Evolutionary conservation across 2,113 vertebrate genomes (phyloP).

Genomic region (Apteryx owenii): DNA sequence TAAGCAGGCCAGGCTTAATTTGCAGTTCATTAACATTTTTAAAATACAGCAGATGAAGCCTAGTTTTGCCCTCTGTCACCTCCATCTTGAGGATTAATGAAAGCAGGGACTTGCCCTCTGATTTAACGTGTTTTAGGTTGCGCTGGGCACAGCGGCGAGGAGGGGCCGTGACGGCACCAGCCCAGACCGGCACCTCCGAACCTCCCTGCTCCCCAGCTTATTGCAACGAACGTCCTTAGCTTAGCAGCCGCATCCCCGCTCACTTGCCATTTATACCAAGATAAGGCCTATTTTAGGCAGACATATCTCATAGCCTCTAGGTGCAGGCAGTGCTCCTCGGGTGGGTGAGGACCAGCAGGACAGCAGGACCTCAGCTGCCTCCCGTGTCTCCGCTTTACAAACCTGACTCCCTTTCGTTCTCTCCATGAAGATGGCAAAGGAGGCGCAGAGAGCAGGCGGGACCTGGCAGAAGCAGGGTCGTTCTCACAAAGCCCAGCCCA

Average conservation of each 20-base stretch:
- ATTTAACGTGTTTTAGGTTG: fast-evolving
- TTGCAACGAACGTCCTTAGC: too few relatives aligned
- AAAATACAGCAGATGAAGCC: neutral
- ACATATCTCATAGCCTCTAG: neutral
- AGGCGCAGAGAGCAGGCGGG: neutral
- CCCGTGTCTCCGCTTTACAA: neutral
- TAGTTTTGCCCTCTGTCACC: neutral
- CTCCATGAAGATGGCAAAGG: fast-evolving
- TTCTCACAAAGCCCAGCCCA: neutral
- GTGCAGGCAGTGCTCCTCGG: neutral
- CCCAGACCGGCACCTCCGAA: fast-evolving
- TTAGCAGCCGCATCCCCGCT: neutral
- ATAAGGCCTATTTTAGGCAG: fast-evolving
- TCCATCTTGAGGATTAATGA: neutral
- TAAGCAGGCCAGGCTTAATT: neutral
- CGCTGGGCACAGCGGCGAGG: fast-evolving
- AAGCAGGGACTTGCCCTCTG: too few relatives aligned
- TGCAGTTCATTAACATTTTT: neutral
- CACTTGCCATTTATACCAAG: neutral
- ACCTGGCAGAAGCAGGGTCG: neutral
- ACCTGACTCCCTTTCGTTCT: neutral
- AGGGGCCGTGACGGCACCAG: neutral
- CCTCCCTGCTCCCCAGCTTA: neutral
- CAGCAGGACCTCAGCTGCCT: neutral
- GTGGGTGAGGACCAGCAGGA: fast-evolving